Conservation (phyloP, 2,113 vertebrate species). For the Peromyscus leucopus region DNA sequence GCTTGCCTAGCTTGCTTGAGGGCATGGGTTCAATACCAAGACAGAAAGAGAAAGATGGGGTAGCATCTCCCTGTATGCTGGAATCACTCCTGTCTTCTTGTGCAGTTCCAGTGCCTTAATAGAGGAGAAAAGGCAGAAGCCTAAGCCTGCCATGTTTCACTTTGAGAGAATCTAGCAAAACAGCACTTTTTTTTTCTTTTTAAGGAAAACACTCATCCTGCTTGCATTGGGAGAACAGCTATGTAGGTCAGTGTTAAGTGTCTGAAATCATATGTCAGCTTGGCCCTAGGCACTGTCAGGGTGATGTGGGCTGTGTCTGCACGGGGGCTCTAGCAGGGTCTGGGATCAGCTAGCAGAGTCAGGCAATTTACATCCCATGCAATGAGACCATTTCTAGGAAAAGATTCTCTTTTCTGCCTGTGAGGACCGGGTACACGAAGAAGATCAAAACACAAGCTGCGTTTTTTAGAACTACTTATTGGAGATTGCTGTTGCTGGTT, state of each 20-base stretch:
- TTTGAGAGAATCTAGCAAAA: constrained; percentile 42
- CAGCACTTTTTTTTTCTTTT: not conserved
- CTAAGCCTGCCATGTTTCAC: not conserved
- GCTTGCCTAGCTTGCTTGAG: not conserved
- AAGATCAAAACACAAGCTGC: constrained; percentile 73
- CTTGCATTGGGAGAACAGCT: constrained; percentile 29
- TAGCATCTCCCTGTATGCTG: not conserved
- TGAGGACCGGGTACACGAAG: constrained; percentile 64
- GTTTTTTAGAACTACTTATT: constrained; percentile 77
- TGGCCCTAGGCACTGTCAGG: constrained; percentile 10
- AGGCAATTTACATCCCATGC: constrained; percentile 73
- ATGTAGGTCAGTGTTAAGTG: constrained; percentile 79
- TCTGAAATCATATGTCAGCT: constrained; percentile 72
- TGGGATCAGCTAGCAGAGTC: constrained; percentile 51
- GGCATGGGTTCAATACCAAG: not conserved
- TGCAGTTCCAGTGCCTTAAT: not conserved
- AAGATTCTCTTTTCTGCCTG: constrained; percentile 76
- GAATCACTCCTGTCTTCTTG: not conserved
- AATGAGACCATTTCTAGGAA: constrained; percentile 78
- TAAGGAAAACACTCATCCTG: constrained; percentile 55
- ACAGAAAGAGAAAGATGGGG: not conserved
- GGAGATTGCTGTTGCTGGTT: constrained; percentile 82
- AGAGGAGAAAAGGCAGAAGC: constrained; percentile 26
- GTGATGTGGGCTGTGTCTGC: not conserved
- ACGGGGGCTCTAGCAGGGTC: constrained; percentile 29